Base-by-base conservation (phyloP, 2,888 invertebrate species). In the Mythimna lalbum region DNA sequence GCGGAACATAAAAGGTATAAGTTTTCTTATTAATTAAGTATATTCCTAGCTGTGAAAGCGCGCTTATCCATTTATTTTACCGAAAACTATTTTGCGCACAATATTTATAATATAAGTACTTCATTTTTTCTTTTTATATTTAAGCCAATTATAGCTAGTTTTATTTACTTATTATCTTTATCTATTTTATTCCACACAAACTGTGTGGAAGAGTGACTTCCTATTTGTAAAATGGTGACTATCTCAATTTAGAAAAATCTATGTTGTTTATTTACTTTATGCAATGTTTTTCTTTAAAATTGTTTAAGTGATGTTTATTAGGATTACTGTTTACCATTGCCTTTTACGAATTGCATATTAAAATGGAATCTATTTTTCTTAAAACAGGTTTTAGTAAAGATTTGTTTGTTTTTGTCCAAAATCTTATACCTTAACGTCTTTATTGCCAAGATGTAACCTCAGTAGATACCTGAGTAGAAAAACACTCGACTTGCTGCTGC, bases 1-100 rank as follows among this genome's bases (percentile, higher is more conserved):
- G 10, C 12, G 12, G 43, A 47, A 47, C 5, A 19, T 47, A 47
- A 19, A 19, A 47, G 2, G 9, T 49, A 21, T 50, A 57, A 57
- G 19, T 59, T 43, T 43, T 57, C n/a, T 33, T 47, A 47, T 43
- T 17, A 43, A 1, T 43, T 43, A 43, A 43, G 43, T 43, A 43
- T 43, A 43, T 43, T 43, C 43, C 17, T 43, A 43, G 43, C 43
- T 19, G 43, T 31, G 17, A 62, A 69, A 1, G 39, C 69, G 60
- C 10, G 23, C 47, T 79, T 79, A 75, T 70, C 43, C 33, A 55
- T 56, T 50, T 39, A 5, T 49, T n/a, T 39, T 23, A 39, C n/a
- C 49, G 3, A 60, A 57, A 52, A 63, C 31, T 56, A 63, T 50
- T 67, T 72, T 63, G 55, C 80, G 80, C 78, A 79, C 76, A 79